Evolutionary conservation across 2,888 invertebrate genomes (phyloP), one percentile per base, ranked within the genome.

Genomic region (Leucophenga maculata): DNA sequence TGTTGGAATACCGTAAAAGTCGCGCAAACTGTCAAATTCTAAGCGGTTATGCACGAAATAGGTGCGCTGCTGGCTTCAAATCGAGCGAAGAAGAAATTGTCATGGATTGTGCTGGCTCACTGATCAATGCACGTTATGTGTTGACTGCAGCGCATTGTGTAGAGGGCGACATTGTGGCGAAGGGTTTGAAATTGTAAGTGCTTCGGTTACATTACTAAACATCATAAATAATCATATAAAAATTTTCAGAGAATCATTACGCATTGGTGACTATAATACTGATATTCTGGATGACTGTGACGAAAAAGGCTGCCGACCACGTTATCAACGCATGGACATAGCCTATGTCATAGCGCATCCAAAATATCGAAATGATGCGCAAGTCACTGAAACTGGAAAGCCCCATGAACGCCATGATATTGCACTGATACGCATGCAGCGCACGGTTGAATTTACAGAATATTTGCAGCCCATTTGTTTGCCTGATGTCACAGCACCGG

Each of bases 401-500:
- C 32, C 77, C 0, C 90, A 92, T 78, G 92, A 93, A 74, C 89
- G 89, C 32, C 82, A 94, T 81, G 94, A 94, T 81, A 93, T 94
- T 52, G 94, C 93, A 0, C 86, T 94, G 18, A 80, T 94, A 26
- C 89, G 93, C 70, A 88, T 94, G 1, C 77, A 89, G 0, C 80
- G 83, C 0, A 86, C 90, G 18, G 92, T 92, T 0, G 60, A 78
- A 1, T 91, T 89, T 78, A 90, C 78, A 6, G 90, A 89, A 78
- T 91, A 85, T 72, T 87, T 91, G 11, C 87, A 88, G 69, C 92
- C 92, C 0, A 89, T 92, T 52, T 92, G 92, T 76, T 77, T 92
- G 9, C 92, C 92, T 64, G 67, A 66, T 57, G 50, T 22, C 8
- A 52, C 67, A 16, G 59, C 68, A 4, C 4, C 26, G 20, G 52